phyloP scores from a whole-genome alignment of 2,113 vertebrate species.

The Embiotoca jacksoni region DNA sequence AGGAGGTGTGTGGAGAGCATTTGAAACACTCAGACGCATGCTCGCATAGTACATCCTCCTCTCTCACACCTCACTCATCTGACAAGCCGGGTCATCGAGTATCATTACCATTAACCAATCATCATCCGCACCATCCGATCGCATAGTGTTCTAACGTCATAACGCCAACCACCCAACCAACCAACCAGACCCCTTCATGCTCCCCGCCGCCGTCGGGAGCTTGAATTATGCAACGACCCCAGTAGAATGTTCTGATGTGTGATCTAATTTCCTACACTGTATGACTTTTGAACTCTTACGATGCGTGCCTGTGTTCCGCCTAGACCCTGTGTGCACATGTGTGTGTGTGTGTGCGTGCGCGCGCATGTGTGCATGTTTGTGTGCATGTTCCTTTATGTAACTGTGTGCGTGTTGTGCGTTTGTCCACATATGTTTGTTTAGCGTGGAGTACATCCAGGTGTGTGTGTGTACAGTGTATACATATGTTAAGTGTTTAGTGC shows the following conservation, averaged over 20 bases:
- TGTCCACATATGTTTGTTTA: slow-evolving; percentile 62
- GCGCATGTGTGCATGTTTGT: slow-evolving; percentile 56
- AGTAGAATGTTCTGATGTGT: slow-evolving; percentile 86
- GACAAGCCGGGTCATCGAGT: slow-evolving; percentile 65
- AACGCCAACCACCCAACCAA: slow-evolving; percentile 51
- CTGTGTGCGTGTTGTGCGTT: slow-evolving; percentile 53
- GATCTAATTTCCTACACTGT: slow-evolving; percentile 82
- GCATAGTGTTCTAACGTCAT: slow-evolving; percentile 68
- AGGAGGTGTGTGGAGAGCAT: slow-evolving; percentile 82
- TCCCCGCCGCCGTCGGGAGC: slow-evolving; percentile 78
- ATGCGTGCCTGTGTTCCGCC: slow-evolving; percentile 78
- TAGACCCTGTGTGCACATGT: slow-evolving; percentile 64
- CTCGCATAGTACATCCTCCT: slow-evolving; percentile 73
- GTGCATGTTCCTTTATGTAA: slow-evolving; percentile 65
- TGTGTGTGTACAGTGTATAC: slow-evolving; percentile 38
- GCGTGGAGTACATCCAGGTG: slow-evolving; percentile 62
- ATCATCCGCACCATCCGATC: slow-evolving; percentile 61
- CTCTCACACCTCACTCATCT: slow-evolving; percentile 77
- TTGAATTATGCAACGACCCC: slow-evolving; percentile 87
- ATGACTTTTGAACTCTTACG: slow-evolving; percentile 79
- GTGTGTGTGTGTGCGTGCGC: slow-evolving; percentile 7
- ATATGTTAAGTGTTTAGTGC: background rate
- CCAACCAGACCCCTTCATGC: slow-evolving; percentile 82
- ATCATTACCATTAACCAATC: slow-evolving; percentile 70
- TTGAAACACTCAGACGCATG: slow-evolving; percentile 78